These are phyloP conservation scores for Cisticola juncidis DNA, from an alignment of 2,113 vertebrate genomes.

Conservation along the genomic window DNA sequence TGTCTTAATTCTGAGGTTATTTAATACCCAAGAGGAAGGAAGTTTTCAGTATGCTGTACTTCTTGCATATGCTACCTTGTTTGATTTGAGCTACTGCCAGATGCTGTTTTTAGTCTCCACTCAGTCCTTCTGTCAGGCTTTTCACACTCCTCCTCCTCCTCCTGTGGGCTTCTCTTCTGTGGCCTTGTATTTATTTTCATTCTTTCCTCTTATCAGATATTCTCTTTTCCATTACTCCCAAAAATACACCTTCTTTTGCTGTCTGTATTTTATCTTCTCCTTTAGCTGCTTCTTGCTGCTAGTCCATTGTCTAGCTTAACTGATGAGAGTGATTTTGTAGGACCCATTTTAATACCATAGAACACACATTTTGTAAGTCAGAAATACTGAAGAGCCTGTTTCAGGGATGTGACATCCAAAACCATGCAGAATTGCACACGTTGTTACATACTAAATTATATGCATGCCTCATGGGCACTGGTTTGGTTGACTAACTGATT, in stretches of 20 bases:
- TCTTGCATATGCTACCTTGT: conserved; percentile 41
- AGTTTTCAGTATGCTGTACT: conserved; percentile 8
- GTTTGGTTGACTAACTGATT: neutral
- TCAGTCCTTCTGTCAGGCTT: conserved; percentile 39
- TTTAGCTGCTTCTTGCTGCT: neutral
- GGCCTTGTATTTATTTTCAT: conserved; percentile 14
- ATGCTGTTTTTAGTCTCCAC: conserved; percentile 38
- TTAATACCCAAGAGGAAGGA: conserved; percentile 20
- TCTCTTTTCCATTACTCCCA: neutral
- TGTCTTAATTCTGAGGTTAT: neutral
- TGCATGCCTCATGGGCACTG: neutral
- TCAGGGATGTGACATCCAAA: neutral
- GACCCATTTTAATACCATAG: neutral
- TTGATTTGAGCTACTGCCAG: conserved; percentile 53
- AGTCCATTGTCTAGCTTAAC: neutral
- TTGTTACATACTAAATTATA: neutral
- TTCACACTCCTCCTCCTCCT: neutral
- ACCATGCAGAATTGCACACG: fast-evolving
- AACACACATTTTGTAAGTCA: neutral
- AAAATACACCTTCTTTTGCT: neutral
- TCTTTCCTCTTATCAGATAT: neutral
- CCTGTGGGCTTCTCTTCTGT: neutral
- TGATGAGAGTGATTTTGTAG: neutral
- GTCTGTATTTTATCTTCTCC: neutral
- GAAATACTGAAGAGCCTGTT: neutral